Conservation (phyloP, 2,113 vertebrate species). For the Odobenus rosmarus region DNA sequence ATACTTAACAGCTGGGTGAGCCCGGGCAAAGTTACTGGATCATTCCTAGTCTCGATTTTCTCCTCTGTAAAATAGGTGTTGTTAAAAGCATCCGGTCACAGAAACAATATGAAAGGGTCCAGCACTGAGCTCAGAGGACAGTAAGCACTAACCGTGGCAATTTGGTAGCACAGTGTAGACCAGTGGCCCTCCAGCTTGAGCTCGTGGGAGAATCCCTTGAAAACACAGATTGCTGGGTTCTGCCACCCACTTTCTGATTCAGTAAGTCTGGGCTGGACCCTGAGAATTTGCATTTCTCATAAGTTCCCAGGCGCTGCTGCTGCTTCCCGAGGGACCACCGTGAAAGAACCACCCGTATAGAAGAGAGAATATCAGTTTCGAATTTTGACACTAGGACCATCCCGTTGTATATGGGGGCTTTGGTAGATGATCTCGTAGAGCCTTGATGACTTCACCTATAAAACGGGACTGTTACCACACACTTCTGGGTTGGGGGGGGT, state of each 20-base stretch:
- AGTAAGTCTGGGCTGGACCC: neutral
- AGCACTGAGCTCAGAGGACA: neutral
- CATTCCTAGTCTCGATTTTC: neutral
- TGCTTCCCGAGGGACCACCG: neutral
- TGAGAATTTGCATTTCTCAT: neutral
- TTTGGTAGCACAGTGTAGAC: fast-evolving
- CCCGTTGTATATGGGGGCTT: neutral
- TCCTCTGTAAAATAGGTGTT: neutral
- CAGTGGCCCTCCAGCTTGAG: neutral
- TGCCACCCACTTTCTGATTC: neutral
- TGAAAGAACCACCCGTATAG: neutral
- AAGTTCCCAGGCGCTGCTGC: neutral
- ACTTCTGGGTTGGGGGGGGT: neutral
- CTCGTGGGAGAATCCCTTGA: neutral
- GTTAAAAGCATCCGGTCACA: neutral
- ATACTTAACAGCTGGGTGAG: neutral
- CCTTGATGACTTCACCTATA: neutral
- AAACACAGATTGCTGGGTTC: neutral
- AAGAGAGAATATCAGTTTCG: neutral
- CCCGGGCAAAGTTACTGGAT: neutral
- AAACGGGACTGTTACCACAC: neutral
- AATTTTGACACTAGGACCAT: neutral
- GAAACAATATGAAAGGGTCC: neutral
- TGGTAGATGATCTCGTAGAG: neutral
- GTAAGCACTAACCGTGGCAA: neutral